Percentiles rank a stretch among this genome's conserved stretches.
Evolutionary conservation across 2,797 vertebrate species (phyloP).

Genomic region (Neopelma chrysocephalum): DNA sequence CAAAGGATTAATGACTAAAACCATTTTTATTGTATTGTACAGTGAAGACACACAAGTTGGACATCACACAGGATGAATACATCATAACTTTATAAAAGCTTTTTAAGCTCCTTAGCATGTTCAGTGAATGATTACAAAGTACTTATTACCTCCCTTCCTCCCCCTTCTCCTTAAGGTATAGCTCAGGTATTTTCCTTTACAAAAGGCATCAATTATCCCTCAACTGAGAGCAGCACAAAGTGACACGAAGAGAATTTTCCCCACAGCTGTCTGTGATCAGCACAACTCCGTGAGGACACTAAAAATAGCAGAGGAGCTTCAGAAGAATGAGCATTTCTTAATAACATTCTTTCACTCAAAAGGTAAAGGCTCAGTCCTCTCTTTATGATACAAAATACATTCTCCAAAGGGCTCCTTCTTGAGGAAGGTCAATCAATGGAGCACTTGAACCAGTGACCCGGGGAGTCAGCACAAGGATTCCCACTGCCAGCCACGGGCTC

Average conservation of each 20-base stretch:
- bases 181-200: conserved; percentile 60
- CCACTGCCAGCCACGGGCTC: not conserved
- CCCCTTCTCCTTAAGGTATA: not conserved
- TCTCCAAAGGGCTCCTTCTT: conserved; percentile 22
- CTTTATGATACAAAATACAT: conserved; percentile 46
- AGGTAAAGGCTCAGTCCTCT: conserved; percentile 25
- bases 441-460: conserved; percentile 50
- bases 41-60: not conserved
- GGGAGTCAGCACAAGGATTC: not conserved
- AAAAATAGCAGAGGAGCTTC: not conserved
- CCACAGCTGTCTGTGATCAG: not conserved
- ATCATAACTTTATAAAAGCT: conserved; percentile 61
- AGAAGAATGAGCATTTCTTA: conserved; percentile 4
- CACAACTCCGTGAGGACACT: not conserved
- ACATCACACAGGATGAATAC: conserved; percentile 55
- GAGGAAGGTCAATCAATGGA: conserved; percentile 9
- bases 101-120: conserved; percentile 11
- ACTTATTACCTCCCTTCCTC: not conserved
- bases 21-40: conserved; percentile 25
- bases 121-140: not conserved
- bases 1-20: not conserved
- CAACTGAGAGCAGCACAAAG: conserved; percentile 9
- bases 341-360: conserved; percentile 21
- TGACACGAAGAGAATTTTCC: not conserved
- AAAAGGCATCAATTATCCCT: conserved; percentile 66